Evolutionary conservation across 2,888 invertebrate genomes (phyloP).

Genomic region (Caradrina kadenii): DNA sequence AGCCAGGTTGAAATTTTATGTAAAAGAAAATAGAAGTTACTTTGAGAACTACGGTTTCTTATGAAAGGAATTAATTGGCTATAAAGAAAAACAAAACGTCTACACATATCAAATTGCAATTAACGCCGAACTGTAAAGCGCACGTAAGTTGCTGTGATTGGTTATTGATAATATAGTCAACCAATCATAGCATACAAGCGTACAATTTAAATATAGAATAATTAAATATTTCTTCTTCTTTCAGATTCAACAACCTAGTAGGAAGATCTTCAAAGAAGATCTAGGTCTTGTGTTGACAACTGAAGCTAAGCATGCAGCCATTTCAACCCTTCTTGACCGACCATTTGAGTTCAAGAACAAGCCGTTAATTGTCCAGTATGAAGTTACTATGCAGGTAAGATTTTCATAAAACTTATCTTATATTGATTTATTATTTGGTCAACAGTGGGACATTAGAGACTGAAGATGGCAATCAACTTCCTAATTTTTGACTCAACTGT

Average conservation of each 20-base stretch:
- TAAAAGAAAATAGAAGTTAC: too few species aligned
- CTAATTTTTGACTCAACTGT: too few species aligned
- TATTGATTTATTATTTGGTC: background rate
- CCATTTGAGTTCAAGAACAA: constrained; percentile 96
- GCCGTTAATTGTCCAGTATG: constrained; percentile 97
- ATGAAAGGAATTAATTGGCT: too few species aligned
- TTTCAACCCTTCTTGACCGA: constrained; percentile 94
- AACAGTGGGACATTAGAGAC: background rate
- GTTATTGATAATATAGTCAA: too few species aligned
- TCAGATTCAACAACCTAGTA: constrained; percentile 92
- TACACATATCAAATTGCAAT: too few species aligned
- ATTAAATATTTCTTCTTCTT: constrained; percentile 6
- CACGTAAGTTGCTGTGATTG: too few species aligned
- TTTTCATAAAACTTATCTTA: background rate
- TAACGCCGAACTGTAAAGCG: too few species aligned
- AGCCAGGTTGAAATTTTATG: too few species aligned
- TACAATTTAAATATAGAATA: too few species aligned
- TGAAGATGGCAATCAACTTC: background rate
- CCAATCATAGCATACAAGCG: too few species aligned
- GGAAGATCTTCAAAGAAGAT: constrained; percentile 95
- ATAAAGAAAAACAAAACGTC: too few species aligned
- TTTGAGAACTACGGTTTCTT: too few species aligned
- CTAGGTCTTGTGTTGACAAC: constrained; percentile 97
- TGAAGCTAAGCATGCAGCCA: constrained; percentile 99
- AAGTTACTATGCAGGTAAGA: constrained; percentile 95